Conservation (phyloP, 1,140 invertebrate genomes). For the Drosophila pruinosa region DNA sequence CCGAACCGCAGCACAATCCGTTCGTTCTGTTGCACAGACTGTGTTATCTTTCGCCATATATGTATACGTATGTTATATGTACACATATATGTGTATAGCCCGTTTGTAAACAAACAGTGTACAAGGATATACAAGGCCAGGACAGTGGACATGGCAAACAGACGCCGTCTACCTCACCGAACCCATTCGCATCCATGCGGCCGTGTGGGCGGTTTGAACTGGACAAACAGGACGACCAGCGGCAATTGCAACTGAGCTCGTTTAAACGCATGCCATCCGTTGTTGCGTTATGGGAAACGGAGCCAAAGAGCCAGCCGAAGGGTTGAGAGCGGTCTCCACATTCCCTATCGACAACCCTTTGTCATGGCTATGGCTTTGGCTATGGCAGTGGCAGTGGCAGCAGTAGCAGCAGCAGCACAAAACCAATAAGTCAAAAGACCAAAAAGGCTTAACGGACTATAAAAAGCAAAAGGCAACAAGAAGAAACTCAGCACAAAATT, state of each 20-base stretch:
- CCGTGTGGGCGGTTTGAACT: constrained; percentile 10
- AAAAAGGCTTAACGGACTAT: constrained; percentile 80
- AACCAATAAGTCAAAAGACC: constrained; percentile 81
- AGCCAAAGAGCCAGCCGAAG: constrained; percentile 2
- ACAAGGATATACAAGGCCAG: constrained; percentile 45
- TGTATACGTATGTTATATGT: not conserved
- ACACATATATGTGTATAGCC: constrained; percentile 14
- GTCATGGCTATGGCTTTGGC: constrained; percentile 5
- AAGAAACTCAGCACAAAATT: constrained; percentile 57
- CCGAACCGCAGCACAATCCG: not conserved
- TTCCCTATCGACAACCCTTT: not conserved
- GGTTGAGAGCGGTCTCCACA: not conserved
- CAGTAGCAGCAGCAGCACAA: constrained; percentile 35
- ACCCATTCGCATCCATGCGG: not conserved
- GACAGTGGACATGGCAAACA: constrained; percentile 64
- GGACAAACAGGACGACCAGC: constrained; percentile 44
- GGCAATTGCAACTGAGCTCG: constrained; percentile 48
- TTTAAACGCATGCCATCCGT: constrained; percentile 50
- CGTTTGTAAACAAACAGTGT: constrained; percentile 42
- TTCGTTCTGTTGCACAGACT: constrained; percentile 4
- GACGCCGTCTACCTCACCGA: constrained; percentile 10
- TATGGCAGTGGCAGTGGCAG: constrained; percentile 12
- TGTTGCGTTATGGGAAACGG: constrained; percentile 32
- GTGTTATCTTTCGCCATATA: constrained; percentile 40
- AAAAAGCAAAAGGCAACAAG: constrained; percentile 54